These are phyloP conservation scores for Tetragnatha versicolor DNA, from an alignment of 1,140 invertebrate genomes.

Conservation along the genomic window DNA sequence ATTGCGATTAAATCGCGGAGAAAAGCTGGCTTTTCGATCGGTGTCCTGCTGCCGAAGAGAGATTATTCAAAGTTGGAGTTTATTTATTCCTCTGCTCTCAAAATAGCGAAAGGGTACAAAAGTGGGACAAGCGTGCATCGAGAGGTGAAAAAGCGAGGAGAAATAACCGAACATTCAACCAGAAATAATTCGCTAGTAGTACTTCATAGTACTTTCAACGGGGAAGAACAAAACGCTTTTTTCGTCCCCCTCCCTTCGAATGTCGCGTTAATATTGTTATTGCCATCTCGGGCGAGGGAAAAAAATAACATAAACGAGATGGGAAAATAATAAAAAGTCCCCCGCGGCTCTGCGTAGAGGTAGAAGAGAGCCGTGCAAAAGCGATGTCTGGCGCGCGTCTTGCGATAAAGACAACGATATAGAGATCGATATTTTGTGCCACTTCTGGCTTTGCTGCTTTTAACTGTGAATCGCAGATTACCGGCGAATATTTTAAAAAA, in stretches of 20 bases:
- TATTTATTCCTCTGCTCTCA: constrained; percentile 33
- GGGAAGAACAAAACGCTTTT: not conserved
- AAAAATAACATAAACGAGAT: not conserved
- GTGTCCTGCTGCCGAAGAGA: not conserved
- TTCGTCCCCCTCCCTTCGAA: not conserved
- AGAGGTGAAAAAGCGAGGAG: not conserved
- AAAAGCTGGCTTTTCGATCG: not conserved
- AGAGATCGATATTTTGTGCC: constrained; percentile 49
- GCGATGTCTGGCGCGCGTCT: constrained; percentile 41
- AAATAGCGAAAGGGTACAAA: constrained; percentile 43
- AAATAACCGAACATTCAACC: constrained; percentile 21
- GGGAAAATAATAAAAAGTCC: constrained; percentile 28
- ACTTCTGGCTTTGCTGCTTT: constrained; percentile 42
- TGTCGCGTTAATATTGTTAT: constrained; percentile 30
- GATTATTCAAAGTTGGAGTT: constrained; percentile 14
- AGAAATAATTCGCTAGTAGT: constrained; percentile 8
- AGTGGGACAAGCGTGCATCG: not conserved
- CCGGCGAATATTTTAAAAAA: constrained; percentile 3
- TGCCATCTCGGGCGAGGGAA: constrained; percentile 15
- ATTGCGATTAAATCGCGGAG: too few relatives aligned
- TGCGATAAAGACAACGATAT: constrained; percentile 44
- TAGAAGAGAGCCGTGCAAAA: not conserved
- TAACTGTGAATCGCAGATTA: constrained; percentile 50
- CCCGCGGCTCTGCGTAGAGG: constrained; percentile 15
- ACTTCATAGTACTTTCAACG: too few relatives aligned